Evolutionary conservation across 2,113 vertebrate genomes (phyloP).

Genomic region (Protobothrops mucrosquamatus): DNA sequence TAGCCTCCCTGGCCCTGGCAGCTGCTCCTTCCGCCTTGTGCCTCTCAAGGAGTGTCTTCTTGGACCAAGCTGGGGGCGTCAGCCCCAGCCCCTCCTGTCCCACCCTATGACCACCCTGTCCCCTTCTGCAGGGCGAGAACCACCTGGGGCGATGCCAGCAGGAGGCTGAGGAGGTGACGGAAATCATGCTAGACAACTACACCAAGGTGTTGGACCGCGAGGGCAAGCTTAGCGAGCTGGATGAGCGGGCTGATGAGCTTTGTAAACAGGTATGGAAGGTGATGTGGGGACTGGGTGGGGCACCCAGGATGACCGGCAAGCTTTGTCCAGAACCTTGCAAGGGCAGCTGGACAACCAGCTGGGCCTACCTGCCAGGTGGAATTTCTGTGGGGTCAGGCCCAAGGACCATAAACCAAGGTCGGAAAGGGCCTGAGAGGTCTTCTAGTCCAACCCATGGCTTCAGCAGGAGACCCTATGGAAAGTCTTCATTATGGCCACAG

Average conservation of each 20-base stretch:
- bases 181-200: conserved; percentile 68
- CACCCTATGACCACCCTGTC: background rate
- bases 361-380: background rate
- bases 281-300: background rate
- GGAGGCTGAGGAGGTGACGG: conserved; percentile 59
- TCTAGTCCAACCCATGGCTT: background rate
- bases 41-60: background rate
- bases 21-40: background rate
- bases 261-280: conserved; percentile 57
- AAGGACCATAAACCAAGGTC: background rate
- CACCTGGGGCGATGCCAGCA: conserved; percentile 59
- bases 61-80: background rate
- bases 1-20: background rate
- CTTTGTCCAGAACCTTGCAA: background rate
- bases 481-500: no score
- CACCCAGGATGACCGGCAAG: no score
- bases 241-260: conserved; percentile 61
- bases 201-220: conserved; percentile 64
- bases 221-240: conserved; percentile 58
- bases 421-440: background rate
- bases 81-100: background rate
- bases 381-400: background rate
- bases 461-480: no score
- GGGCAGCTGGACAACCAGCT: background rate
- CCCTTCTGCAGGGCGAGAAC: conserved; percentile 48